Conservation (phyloP, 1,140 invertebrate species). For the Zaprionus kolodkinae region DNA sequence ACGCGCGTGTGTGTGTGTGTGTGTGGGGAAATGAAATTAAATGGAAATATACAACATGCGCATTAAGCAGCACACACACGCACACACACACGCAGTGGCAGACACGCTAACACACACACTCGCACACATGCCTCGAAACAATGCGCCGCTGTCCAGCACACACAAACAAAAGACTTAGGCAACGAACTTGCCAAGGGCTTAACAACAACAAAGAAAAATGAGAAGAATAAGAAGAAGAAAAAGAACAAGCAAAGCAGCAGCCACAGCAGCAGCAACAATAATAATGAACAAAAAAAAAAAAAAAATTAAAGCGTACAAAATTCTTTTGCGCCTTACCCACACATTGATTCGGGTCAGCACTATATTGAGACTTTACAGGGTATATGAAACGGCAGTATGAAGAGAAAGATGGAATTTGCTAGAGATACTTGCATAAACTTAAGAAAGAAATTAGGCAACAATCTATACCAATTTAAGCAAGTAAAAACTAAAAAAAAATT, state of each 20-base stretch:
- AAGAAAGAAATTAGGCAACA: no score
- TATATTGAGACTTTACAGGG: slow-evolving; percentile 28
- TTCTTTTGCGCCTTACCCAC: slow-evolving; percentile 33
- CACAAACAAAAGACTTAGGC: slow-evolving; percentile 77
- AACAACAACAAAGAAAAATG: slow-evolving; percentile 1
- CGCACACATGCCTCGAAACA: slow-evolving; percentile 25
- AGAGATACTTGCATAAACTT: no score
- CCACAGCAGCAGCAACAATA: slow-evolving; percentile 3
- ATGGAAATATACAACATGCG: slow-evolving; percentile 49
- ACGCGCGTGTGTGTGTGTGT: no score
- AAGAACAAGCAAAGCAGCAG: background rate
- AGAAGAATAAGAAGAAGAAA: background rate
- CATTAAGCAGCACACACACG: slow-evolving; percentile 44
- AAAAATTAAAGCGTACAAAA: slow-evolving; percentile 17
- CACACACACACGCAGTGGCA: slow-evolving; percentile 2
- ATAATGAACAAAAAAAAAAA: slow-evolving; percentile 4
- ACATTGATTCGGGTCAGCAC: slow-evolving; percentile 31
- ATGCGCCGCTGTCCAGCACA: background rate
- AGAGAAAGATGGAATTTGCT: background rate
- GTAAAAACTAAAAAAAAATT: no score
- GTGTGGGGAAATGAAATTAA: slow-evolving; percentile 54
- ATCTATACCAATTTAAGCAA: no score
- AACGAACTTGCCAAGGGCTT: slow-evolving; percentile 65
- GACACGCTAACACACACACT: no score
- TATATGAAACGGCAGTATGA: background rate